Base-by-base conservation (phyloP, 1,140 invertebrate species). In the Panonychus citri region DNA sequence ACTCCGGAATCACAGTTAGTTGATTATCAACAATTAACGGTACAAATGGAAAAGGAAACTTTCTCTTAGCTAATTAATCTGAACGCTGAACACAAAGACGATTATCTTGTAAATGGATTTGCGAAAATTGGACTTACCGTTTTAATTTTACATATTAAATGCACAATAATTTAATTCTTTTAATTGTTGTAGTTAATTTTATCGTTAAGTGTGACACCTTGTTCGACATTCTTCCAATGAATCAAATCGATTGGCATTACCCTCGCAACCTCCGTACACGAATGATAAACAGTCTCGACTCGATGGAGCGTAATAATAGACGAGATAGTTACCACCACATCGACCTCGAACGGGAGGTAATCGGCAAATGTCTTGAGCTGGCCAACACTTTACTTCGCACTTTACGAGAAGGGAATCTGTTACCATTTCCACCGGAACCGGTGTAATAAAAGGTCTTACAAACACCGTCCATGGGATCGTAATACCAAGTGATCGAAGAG, bases 211-310 rank as follows among this genome's bases (percentile, higher is more conserved):
- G 24, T 43, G 26, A 69, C 88, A 94, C 51, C 77, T 75, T 57
- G 77, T 72, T 59, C 83, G 75, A 71, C 89, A 94, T 62, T 85
- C 77, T 42, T 84, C 77, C 40, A 76, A 71, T 21, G 71, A 74
- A 48, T 75, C 74, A 72, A 88, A 95, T 63, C 82, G 81, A 67
- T 95, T 94, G 54, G 74, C 72, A 68, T 93, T 93, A 43, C 85
- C 85, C n/a, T 78, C 78, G 27, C 51, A 53, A 27, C 26, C 51
- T 12, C 30, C 77, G 63, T 82, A 93, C 5, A 73, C 67, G 68
- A 94, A 94, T 61, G 78, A 75, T 57, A 78, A 78, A 67, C 90
- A 95, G 13, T 79, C 72, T 26, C 85, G 85, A 39, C 78, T 73
- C 28, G 68, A 61, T 21, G 74, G 73, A 65, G 91, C 81, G 67